Conservation (phyloP, 2,797 vertebrate genomes). For the Sphaeramia orbicularis region DNA sequence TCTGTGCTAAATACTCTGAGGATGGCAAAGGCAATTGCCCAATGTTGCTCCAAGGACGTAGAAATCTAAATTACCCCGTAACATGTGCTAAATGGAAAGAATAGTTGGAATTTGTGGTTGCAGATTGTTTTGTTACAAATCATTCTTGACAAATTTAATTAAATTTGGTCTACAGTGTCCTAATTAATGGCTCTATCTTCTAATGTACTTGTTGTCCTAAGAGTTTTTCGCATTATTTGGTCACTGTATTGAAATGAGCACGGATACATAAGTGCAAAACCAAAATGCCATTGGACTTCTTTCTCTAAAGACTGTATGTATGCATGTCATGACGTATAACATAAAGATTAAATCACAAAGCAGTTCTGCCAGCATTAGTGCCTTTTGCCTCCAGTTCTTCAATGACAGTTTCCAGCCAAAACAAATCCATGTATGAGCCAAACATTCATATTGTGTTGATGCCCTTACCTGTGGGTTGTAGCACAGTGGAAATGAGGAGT, state of each 20-base stretch:
- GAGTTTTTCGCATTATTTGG: not conserved
- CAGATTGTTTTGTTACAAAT: conserved; percentile 48
- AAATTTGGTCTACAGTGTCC: conserved; percentile 9
- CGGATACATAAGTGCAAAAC: no score
- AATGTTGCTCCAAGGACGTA: conserved; percentile 71
- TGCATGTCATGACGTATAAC: not conserved
- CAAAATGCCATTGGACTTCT: no score
- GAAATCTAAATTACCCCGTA: conserved; percentile 54
- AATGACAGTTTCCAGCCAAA: not conserved
- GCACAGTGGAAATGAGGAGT: conserved; percentile 9
- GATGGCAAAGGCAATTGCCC: conserved; percentile 67
- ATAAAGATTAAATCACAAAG: not conserved
- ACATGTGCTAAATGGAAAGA: conserved; percentile 50
- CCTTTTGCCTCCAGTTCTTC: not conserved
- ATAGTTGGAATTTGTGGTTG: conserved; percentile 18
- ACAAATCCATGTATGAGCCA: not conserved
- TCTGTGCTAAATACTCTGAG: conserved; percentile 63
- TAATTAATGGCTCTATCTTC: conserved; percentile 4
- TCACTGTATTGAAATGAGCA: no score
- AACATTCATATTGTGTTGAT: conserved; percentile 5
- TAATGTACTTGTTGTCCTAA: not conserved
- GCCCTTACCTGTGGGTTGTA: not conserved
- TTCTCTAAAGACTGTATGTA: no score
- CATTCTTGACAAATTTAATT: conserved; percentile 35
- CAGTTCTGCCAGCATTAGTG: not conserved